Base-by-base conservation (phyloP, 2,113 vertebrate genomes). In the Embiotoca jacksoni region DNA sequence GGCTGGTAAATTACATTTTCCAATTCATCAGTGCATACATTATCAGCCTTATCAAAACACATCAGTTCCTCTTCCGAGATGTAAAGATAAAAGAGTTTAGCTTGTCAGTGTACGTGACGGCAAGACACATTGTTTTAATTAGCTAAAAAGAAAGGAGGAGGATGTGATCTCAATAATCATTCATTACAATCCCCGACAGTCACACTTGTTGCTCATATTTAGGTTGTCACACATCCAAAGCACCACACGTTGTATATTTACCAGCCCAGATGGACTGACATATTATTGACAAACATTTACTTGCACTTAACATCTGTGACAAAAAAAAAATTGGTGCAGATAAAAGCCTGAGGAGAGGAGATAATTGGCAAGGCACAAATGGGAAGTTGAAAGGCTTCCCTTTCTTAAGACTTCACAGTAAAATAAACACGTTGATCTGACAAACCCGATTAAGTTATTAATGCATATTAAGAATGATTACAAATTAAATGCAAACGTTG, bases 251-350 rank as follows among this genome's bases (percentile, higher is more conserved):
- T 39, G 59, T 68, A 59, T 61, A 74, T 87, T 84, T 67, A 73
- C 76, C 80, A 78, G 64, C 13, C 71, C 81, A 87, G 84, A 82
- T 23, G 69, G 85, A 81, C 54, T 52, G 63, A 68, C 82, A 69
- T 67, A 78, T 87, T 88, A 92, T 79, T 67, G 72, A 82, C 70
- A 89, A 91, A 88, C 88, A 86, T 85, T 92, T 88, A 81, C 86
- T 68, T 87, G 61, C 61, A 74, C 90, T 87, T 79, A 83, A 89
- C 78, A 81, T 87, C 88, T 89, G 83, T 79, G 82, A 84, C 57
- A 80, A 60, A 86, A 80, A 60, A 86, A 72, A 78, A 69, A 75
- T 32, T 71, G 37, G 63, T 68, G 74, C 78, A 86, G 75, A 93
- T 87, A 59, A 91, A 84, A 89, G 84, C 83, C 75, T 66, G 55